phyloP scores from a whole-genome alignment of 1,140 invertebrate species.

The Lerema accius region DNA sequence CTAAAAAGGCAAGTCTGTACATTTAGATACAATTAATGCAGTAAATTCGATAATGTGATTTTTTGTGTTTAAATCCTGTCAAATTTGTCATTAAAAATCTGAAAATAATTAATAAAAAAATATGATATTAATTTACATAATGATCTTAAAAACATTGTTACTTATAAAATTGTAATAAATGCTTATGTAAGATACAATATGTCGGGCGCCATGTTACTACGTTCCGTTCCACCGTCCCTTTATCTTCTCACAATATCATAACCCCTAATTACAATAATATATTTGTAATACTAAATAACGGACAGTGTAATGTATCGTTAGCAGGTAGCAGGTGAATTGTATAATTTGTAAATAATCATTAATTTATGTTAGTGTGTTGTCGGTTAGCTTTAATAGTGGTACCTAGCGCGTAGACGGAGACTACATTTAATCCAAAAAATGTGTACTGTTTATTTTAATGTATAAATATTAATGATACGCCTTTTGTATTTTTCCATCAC shows the following conservation, averaged over 20 bases:
- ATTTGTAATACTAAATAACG: slow-evolving; percentile 30
- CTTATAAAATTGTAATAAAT: no score
- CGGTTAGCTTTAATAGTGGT: slow-evolving; percentile 80
- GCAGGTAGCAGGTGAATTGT: slow-evolving; percentile 54
- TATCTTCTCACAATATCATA: slow-evolving; percentile 7
- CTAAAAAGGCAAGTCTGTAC: no score
- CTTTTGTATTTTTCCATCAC: slow-evolving; percentile 54
- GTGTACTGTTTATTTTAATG: slow-evolving; percentile 58
- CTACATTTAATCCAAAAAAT: slow-evolving; percentile 77
- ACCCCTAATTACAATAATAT: slow-evolving; percentile 22
- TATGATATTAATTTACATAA: no score
- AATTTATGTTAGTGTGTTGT: slow-evolving; percentile 72
- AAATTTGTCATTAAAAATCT: no score
- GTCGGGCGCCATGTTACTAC: no score
- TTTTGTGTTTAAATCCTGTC: no score
- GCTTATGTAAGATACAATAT: no score
- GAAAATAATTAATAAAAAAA: no score
- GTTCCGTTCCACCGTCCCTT: no score
- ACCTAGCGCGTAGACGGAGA: slow-evolving; percentile 50
- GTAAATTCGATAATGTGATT: no score
- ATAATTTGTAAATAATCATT: slow-evolving; percentile 79
- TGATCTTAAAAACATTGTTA: no score
- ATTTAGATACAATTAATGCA: no score
- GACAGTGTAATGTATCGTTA: slow-evolving; percentile 37
- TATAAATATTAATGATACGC: slow-evolving; percentile 45